Evolutionary conservation across 1,140 invertebrate genomes (phyloP).

Genomic region (Copidosoma floridanum): DNA sequence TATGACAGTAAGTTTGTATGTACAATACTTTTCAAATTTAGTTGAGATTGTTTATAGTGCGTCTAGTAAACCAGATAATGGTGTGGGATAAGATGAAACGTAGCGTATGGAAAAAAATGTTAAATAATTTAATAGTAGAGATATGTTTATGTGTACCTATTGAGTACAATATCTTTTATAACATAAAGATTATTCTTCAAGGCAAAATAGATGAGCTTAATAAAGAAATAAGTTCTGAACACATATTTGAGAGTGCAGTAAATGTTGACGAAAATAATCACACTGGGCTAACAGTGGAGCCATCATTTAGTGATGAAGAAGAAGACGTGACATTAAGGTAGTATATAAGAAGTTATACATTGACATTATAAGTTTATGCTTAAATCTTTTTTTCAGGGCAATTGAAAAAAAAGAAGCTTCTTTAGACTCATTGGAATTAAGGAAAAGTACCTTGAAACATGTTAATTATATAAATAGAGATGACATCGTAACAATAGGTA

Average conservation of each 20-base stretch:
- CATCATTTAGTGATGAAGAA: constrained; percentile 79
- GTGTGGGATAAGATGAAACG: too few relatives aligned
- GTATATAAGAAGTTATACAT: neutral
- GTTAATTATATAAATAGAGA: constrained; percentile 52
- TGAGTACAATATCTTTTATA: too few relatives aligned
- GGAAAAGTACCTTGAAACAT: constrained; percentile 49
- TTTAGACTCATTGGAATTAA: constrained; percentile 65
- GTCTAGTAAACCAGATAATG: too few relatives aligned
- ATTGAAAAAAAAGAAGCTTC: constrained; percentile 62
- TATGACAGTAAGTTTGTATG: too few relatives aligned
- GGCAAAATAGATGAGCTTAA: constrained; percentile 59
- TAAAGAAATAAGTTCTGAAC: constrained; percentile 59
- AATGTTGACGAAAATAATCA: constrained; percentile 52
- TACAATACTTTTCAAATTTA: too few relatives aligned
- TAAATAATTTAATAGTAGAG: too few relatives aligned
- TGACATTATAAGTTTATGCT: neutral
- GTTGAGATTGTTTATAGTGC: too few relatives aligned
- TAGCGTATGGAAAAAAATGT: too few relatives aligned
- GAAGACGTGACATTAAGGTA: constrained; percentile 61
- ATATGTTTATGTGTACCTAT: too few relatives aligned
- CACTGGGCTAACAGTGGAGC: constrained; percentile 62
- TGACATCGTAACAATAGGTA: constrained; percentile 53
- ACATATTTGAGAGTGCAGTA: constrained; percentile 42
- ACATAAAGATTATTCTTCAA: constrained; percentile 34
- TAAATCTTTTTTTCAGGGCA: constrained; percentile 38